Evolutionary conservation across 2,888 invertebrate species (phyloP), one percentile per base, ranked within the genome.

Genomic region (Cryptocephalus moraei): DNA sequence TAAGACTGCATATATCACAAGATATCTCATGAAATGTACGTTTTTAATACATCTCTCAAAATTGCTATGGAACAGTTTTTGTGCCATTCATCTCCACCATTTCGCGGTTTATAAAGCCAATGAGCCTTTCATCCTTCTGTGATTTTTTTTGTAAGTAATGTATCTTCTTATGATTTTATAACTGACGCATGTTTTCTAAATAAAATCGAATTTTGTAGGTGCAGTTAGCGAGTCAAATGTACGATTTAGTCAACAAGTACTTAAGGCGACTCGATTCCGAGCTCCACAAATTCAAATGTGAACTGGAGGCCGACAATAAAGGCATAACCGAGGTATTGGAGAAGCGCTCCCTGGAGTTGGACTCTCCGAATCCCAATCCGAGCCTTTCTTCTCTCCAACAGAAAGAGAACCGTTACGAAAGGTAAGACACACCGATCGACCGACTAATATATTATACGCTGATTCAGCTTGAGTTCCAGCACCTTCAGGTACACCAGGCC

Each of bases 281-380:
- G 68, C 73, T 96, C 44, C 88, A 91, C 59, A 97, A 99, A 70
- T 99, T 99, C 71, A 97, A 97, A 73, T 91, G 95, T 79, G 99
- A 99, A 73, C 72, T 99, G 49, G 99, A 99, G 72, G 97, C 97
- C 1, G 99, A 99, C 70, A 93, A 96, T 75, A 91, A 95, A 60
- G 97, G 97, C 3, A 94, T 96, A 46, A 97, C 97, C 1, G 96
- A 96, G 73, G 77, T 91, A 43, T 71, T 97, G 54, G 96, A 97
- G 73, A 92, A 93, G 71, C 76, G 94, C 39, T 94, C 94, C 0
- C 72, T 94, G 44, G 95, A 95, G 63, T 74, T 94, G 49, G 95
- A 95, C 70, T 81, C 77, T 46, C 80, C 81, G 13, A 73, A 77
- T 8, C 75, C 73, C 2, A 73, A 73, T 56, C 56, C 64, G 9